A percentile compares a stretch with the other conserved stretches of the same genome.
These are phyloP conservation scores for Acropora yongei DNA, from an alignment of 64 coral and sea anemone genomes.

Conservation along the genomic window DNA sequence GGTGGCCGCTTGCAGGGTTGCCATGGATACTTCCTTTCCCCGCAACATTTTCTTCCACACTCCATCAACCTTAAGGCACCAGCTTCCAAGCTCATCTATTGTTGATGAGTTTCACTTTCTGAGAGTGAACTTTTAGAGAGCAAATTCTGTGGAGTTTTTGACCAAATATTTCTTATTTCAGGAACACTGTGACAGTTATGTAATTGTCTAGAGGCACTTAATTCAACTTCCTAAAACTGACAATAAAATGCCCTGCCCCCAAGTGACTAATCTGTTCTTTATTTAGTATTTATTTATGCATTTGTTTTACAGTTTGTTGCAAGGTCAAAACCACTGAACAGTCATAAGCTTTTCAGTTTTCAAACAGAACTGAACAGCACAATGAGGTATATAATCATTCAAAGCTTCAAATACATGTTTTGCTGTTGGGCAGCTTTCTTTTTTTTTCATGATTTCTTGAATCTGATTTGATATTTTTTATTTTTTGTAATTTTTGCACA, in stretches of 20 bases:
- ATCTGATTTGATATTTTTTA: not conserved
- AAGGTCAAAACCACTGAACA: conserved; percentile 80
- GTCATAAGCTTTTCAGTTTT: conserved; percentile 83
- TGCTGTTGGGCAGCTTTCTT: not conserved
- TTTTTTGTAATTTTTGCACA: not conserved
- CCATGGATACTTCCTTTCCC: too few species aligned
- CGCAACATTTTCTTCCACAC: too few species aligned
- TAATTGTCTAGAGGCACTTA: too few species aligned
- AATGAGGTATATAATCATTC: conserved; percentile 71
- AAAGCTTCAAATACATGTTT: not conserved
- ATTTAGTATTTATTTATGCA: too few species aligned
- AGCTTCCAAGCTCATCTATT: too few species aligned
- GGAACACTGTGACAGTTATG: too few species aligned
- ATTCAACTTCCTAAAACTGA: not conserved
- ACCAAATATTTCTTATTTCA: too few species aligned
- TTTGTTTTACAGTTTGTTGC: conserved; percentile 74
- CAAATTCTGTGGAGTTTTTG: too few species aligned
- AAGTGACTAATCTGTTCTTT: not conserved
- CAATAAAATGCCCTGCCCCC: not conserved
- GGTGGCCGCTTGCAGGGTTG: too few species aligned
- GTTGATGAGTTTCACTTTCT: too few species aligned
- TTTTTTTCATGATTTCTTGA: not conserved
- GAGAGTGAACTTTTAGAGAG: too few species aligned
- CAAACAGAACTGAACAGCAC: conserved; percentile 94
- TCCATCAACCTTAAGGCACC: too few species aligned